Base-by-base conservation (phyloP, 2,113 vertebrate species). In the Limanda limanda region DNA sequence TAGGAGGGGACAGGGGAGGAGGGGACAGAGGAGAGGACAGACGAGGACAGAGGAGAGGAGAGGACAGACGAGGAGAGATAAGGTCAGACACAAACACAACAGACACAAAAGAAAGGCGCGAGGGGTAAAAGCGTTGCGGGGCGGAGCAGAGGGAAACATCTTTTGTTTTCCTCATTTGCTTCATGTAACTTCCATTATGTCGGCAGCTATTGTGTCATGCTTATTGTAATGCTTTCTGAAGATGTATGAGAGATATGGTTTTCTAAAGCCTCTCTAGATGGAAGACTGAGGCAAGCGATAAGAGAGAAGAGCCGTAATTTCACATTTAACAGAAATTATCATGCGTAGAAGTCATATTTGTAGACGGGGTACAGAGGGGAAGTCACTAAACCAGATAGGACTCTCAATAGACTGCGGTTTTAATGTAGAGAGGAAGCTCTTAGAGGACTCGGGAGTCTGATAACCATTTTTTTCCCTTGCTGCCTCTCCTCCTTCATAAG, bases 311-410 rank as follows among this genome's bases (percentile, higher is more conserved):
- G 65, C 72, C 0, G 23, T 64, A 72, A 86, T 88, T 86, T 90
- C 71, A 67, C 75, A 90, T 90, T 90, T 75, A 90, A 81, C 79
- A 76, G 75, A 88, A 91, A 91, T 88, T 17, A 89, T 86, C 78
- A 88, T 88, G 62, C 31, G 10, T 61, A 52, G 67, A 77, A 25
- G 58, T 83, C 67, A 73, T 76, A 85, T 78, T 89, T 82, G 74
- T 60, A 67, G 80, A 81, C 54, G 40, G 74, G 81, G 69, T 76
- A 37, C n/a, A 27, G 68, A 73, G 63, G 48, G 74, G 65, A 85
- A 73, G 76, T 86, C 71, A 84, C 60, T 67, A 71, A 78, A 81
- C 21, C 70, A 79, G 78, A 87, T 15, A 74, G 21, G 69, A 78
- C 25, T 79, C 78, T 84, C 78, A 70, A 59, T 57, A 64, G 86